Conservation (phyloP, 2,113 vertebrate genomes). For the Nesoenas mayeri region DNA sequence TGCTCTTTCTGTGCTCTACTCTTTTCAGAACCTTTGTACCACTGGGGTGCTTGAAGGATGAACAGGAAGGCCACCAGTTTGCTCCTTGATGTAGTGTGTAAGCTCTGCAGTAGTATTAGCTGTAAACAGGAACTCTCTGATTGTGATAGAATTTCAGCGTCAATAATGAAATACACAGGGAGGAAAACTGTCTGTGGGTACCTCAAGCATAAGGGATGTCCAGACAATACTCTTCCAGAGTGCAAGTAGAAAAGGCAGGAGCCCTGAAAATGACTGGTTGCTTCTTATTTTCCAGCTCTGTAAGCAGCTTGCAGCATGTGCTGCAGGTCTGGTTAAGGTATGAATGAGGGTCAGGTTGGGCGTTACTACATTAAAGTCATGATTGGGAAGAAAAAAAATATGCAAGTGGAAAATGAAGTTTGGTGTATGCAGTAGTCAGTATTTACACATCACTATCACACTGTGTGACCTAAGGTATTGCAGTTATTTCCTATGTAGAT, state of each 20-base stretch:
- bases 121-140: neutral
- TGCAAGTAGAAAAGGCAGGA: neutral
- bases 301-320: neutral
- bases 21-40: slow-evolving; percentile 1
- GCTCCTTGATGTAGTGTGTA: neutral
- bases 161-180: neutral
- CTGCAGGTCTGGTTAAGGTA: neutral
- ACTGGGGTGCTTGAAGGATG: neutral
- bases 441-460: neutral
- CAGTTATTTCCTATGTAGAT: neutral
- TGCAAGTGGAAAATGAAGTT: neutral
- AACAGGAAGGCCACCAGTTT: neutral
- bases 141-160: neutral
- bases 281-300: neutral
- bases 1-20: neutral
- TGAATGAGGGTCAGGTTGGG: neutral
- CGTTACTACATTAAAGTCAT: neutral
- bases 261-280: neutral
- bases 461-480: neutral
- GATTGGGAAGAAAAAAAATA: neutral
- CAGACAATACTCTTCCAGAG: neutral
- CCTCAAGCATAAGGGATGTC: neutral
- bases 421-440: neutral
- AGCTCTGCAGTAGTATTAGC: neutral
- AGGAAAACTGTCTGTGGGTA: neutral